Percentiles rank a stretch among this genome's conserved stretches.
These are phyloP conservation scores for Campoletis raptor DNA, from an alignment of 2,888 invertebrate species.

Conservation along the genomic window DNA sequence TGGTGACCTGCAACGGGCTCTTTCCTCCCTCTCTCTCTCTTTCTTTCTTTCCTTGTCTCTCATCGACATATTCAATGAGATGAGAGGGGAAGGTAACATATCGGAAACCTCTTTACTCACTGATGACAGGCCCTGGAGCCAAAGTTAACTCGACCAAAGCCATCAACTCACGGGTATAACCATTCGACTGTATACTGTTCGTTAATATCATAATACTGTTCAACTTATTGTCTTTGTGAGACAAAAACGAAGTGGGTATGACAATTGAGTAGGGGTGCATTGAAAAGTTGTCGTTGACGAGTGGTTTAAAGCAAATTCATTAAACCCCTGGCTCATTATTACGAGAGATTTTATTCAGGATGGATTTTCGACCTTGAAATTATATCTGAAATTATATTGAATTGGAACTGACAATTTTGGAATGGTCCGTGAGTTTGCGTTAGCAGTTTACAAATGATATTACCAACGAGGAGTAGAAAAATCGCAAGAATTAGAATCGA, in stretches of 20 bases:
- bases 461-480: neutral
- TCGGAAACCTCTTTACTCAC: conserved; percentile 78
- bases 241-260: neutral
- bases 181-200: conserved; percentile 9
- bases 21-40: conserved; percentile 44
- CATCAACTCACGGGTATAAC: neutral
- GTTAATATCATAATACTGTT: conserved; percentile 6
- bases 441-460: neutral
- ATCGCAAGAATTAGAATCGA: neutral
- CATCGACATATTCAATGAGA: neutral
- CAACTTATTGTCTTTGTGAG: neutral
- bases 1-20: conserved; percentile 78
- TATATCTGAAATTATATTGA: neutral
- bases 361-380: neutral
- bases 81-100: conserved; percentile 71
- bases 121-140: conserved; percentile 30
- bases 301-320: neutral
- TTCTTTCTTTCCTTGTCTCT: neutral
- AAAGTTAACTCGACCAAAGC: conserved; percentile 11
- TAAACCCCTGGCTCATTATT: neutral
- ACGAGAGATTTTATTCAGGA: neutral
- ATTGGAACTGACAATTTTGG: neutral
- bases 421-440: neutral
- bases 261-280: neutral
- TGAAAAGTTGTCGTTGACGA: neutral